Evolutionary conservation across 2,797 vertebrate species (phyloP).

Genomic region (Hylomyscus alleni): DNA sequence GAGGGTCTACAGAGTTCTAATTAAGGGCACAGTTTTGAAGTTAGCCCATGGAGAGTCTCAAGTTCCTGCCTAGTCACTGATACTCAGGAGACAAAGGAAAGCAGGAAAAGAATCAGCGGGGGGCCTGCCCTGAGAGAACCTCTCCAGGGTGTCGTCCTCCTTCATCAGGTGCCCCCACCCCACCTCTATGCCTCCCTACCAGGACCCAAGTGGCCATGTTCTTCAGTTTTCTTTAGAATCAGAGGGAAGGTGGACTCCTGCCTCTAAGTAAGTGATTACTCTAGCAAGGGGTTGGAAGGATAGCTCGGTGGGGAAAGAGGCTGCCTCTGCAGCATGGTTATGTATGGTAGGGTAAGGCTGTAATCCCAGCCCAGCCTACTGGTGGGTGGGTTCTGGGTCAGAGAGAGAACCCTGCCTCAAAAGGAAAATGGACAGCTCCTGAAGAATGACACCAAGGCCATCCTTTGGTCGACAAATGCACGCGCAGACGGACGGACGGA

Average conservation of each 20-base stretch:
- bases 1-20: not conserved
- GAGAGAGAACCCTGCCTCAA: not conserved
- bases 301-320: not conserved
- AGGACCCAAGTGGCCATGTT: not conserved
- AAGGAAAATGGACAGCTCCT: not conserved
- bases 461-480: not conserved
- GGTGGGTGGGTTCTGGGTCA: not conserved
- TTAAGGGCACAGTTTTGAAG: not conserved
- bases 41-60: not conserved
- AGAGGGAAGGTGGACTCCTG: not conserved
- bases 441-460: not conserved
- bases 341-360: not conserved
- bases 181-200: accelerated
- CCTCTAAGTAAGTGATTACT: not conserved
- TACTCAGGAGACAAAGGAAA: not conserved
- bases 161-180: not conserved
- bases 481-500: too few relatives aligned
- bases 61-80: conserved; percentile 31
- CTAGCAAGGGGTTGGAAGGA: not conserved
- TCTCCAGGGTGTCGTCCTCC: not conserved
- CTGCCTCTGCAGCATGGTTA: not conserved
- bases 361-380: not conserved
- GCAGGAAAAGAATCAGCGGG: not conserved
- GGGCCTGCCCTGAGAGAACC: not conserved
- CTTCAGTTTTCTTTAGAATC: not conserved